Evolutionary conservation across 2,113 vertebrate species (phyloP).

Genomic region (Oncorhynchus mykiss): DNA sequence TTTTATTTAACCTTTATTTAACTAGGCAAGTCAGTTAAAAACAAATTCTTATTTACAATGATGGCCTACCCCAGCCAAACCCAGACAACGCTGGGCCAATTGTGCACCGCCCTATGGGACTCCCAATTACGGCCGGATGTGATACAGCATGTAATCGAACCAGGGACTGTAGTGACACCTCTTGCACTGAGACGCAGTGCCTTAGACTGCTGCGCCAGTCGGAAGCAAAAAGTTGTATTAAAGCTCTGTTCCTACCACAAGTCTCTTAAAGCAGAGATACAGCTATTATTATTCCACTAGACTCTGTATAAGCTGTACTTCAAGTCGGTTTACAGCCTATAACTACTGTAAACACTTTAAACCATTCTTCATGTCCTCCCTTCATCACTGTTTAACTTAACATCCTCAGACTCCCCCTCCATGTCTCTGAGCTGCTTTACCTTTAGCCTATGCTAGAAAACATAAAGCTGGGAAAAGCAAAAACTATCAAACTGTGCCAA

Average conservation of each 20-base stretch:
- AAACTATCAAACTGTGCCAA: constrained; percentile 61
- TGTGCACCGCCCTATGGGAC: too few species aligned
- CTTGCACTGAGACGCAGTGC: too few species aligned
- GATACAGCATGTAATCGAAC: too few species aligned
- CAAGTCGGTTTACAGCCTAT: constrained; percentile 29
- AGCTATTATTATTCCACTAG: constrained; percentile 10
- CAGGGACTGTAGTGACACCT: too few species aligned
- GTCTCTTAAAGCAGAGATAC: constrained; percentile 8
- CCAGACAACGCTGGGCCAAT: too few species aligned
- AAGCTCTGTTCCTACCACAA: neutral
- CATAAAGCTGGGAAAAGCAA: constrained; percentile 49
- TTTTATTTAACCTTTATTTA: too few species aligned
- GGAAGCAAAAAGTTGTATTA: neutral
- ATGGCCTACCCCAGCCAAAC: too few species aligned
- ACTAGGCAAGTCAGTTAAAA: too few species aligned
- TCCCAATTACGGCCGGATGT: too few species aligned
- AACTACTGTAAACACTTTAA: constrained; percentile 17
- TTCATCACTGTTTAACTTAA: constrained; percentile 15
- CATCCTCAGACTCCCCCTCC: constrained; percentile 22
- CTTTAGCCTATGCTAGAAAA: constrained; percentile 54
- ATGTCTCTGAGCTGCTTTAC: constrained; percentile 50
- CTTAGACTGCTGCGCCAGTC: too few species aligned
- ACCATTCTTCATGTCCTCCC: constrained; percentile 31
- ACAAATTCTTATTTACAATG: too few species aligned
- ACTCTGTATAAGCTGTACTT: constrained; percentile 22